These are phyloP conservation scores for Mycteria americana DNA, from an alignment of 2,797 vertebrate genomes.

Conservation along the genomic window DNA sequence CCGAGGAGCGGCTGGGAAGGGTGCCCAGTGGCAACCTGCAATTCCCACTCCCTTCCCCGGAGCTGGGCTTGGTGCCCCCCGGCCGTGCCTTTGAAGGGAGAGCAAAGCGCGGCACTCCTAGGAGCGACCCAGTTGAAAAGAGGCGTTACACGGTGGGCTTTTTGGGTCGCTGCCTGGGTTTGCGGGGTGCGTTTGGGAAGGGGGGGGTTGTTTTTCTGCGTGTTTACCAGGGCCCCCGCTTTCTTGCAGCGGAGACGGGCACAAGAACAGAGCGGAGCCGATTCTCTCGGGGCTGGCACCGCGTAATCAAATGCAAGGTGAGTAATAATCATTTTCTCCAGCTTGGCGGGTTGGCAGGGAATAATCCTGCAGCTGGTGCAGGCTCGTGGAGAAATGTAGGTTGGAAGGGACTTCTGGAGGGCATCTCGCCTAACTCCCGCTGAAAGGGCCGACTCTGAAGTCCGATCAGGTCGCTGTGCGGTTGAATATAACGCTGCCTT, in stretches of 20 bases:
- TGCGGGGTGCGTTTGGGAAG: not conserved
- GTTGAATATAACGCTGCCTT: fast-evolving
- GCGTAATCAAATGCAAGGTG: not conserved
- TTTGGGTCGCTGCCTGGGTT: not conserved
- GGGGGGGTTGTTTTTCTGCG: not conserved
- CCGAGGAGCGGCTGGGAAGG: not conserved
- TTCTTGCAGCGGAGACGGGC: not conserved
- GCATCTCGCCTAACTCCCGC: not conserved
- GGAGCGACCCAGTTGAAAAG: fast-evolving
- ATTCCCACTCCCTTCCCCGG: not conserved
- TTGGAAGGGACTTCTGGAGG: not conserved
- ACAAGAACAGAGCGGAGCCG: not conserved
- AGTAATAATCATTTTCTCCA: not conserved
- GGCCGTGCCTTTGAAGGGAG: not conserved
- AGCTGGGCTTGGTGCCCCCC: not conserved
- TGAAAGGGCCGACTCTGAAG: too few relatives aligned
- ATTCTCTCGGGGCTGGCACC: not conserved
- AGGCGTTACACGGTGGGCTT: not conserved
- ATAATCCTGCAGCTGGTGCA: not conserved
- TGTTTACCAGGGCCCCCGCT: not conserved
- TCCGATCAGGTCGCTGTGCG: not conserved
- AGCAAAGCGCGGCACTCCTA: not conserved
- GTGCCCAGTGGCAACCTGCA: not conserved
- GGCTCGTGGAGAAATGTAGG: not conserved
- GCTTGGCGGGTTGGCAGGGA: not conserved